Evolutionary conservation across 2,888 invertebrate species (phyloP).

Genomic region (Sphaeridia pumilis): DNA sequence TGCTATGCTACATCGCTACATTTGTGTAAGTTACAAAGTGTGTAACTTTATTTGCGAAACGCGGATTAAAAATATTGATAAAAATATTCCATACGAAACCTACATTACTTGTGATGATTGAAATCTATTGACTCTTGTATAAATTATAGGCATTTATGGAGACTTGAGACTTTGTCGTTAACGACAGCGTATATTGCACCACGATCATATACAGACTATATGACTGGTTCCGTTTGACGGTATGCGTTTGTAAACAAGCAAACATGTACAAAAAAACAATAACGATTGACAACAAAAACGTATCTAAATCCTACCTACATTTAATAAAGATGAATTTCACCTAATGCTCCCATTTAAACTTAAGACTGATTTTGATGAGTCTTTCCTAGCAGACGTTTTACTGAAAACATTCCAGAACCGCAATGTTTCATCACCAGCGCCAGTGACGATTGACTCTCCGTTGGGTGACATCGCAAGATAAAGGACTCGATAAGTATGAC

Average conservation of each 20-base stretch:
- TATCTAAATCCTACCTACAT: neutral
- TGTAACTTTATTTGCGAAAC: no score
- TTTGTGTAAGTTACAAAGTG: no score
- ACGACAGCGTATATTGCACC: no score
- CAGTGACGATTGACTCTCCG: constrained; percentile 96
- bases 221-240: neutral
- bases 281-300: neutral
- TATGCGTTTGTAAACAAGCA: neutral
- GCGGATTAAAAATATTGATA: no score
- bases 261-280: no score
- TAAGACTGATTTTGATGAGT: constrained; percentile 73
- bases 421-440: constrained; percentile 95
- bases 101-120: no score
- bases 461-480: constrained; percentile 95
- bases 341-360: constrained; percentile 83
- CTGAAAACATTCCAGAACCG: constrained; percentile 99
- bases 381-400: constrained; percentile 86
- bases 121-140: no score
- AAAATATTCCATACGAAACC: no score
- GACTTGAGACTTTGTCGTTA: constrained; percentile 62
- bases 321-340: constrained; percentile 40
- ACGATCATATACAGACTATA: no score
- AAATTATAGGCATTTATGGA: constrained; percentile 67
- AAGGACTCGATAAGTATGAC: constrained; percentile 88
- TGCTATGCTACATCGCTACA: no score